These are phyloP conservation scores for Macrocentrus cingulum DNA, from an alignment of 1,140 invertebrate genomes.

Conservation along the genomic window DNA sequence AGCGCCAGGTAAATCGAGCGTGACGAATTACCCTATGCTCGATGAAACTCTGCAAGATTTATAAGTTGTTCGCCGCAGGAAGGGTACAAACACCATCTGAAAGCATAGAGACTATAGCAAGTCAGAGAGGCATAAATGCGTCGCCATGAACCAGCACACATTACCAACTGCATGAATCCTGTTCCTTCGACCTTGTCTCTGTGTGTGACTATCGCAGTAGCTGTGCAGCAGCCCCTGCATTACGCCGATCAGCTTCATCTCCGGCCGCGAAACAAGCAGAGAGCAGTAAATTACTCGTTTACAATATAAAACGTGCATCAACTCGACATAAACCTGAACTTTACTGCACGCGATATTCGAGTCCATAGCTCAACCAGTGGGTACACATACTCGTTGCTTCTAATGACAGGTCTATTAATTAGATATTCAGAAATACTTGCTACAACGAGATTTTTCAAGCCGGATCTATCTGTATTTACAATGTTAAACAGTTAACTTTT, in stretches of 20 bases:
- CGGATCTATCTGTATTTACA: no score
- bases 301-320: slow-evolving; percentile 33
- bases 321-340: slow-evolving; percentile 28
- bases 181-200: slow-evolving; percentile 15
- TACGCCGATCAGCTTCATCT: slow-evolving; percentile 22
- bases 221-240: slow-evolving; percentile 15
- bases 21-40: slow-evolving; percentile 27
- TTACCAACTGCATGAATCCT: slow-evolving; percentile 19
- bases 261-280: slow-evolving; percentile 6
- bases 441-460: no score
- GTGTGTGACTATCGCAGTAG: neutral
- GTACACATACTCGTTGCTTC: neutral
- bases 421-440: slow-evolving; percentile 4
- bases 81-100: no score
- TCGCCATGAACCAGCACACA: neutral
- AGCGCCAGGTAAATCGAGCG: slow-evolving; percentile 26
- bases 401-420: slow-evolving; percentile 11
- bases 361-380: slow-evolving; percentile 14
- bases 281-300: slow-evolving; percentile 31
- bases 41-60: slow-evolving; percentile 21
- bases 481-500: no score
- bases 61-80: neutral
- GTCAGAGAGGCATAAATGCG: slow-evolving; percentile 4
- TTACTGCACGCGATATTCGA: slow-evolving; percentile 29
- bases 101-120: no score